A percentile compares a stretch with the other conserved stretches of the same genome.
phyloP scores from a whole-genome alignment of 2,888 invertebrate genomes.

The Yponomeuta evonymella region DNA sequence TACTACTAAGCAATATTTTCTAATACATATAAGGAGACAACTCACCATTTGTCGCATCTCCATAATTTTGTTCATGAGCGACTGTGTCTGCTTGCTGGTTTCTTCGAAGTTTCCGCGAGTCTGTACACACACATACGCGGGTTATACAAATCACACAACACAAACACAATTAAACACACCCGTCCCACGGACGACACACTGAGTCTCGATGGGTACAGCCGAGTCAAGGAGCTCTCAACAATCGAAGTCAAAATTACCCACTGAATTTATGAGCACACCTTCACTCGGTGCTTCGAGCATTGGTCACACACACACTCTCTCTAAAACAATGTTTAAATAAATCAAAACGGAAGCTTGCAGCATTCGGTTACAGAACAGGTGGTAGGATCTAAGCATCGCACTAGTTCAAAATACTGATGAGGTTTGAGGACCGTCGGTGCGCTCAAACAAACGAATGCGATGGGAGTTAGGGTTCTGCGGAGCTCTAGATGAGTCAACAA shows the following conservation, averaged over 20 bases:
- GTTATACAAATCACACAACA: slow-evolving; percentile 19
- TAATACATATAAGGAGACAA: slow-evolving; percentile 16
- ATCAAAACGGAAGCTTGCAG: background rate
- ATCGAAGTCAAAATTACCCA: too few species aligned
- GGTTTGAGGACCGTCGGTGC: background rate
- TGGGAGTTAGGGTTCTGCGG: slow-evolving; percentile 25
- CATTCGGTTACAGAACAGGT: background rate
- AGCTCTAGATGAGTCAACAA: slow-evolving; percentile 23
- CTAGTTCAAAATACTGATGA: slow-evolving; percentile 3
- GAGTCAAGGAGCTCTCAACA: too few species aligned
- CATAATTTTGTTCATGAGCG: slow-evolving; percentile 97
- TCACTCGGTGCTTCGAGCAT: background rate
- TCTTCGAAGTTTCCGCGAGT: slow-evolving; percentile 94
- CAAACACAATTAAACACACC: slow-evolving; percentile 17
- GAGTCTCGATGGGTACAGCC: too few species aligned
- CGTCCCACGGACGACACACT: slow-evolving; percentile 13
- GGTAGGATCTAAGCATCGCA: background rate
- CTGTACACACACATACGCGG: slow-evolving; percentile 67
- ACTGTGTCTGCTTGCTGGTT: slow-evolving; percentile 92
- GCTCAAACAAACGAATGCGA: background rate
- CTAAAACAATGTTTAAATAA: background rate
- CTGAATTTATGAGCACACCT: background rate
- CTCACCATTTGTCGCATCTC: slow-evolving; percentile 91
- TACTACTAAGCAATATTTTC: too few species aligned
- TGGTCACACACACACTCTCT: background rate